Evolutionary conservation across 1,140 invertebrate genomes (phyloP).

Genomic region (Lepidotrigona ventralis): DNA sequence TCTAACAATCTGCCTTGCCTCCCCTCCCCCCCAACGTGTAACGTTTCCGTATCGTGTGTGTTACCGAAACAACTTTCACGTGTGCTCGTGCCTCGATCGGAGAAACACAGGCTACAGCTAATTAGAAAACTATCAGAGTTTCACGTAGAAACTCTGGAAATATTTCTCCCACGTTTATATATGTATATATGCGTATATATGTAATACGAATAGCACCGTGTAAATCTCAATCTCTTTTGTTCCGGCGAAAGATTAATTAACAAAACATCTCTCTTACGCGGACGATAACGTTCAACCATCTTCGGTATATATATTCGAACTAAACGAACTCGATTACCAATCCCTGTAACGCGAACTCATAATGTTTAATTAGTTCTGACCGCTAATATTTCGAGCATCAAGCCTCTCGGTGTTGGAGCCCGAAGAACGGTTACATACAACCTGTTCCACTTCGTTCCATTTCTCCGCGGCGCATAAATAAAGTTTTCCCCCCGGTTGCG

Average conservation of each 20-base stretch:
- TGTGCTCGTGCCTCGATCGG: too few relatives aligned
- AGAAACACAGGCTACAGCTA: too few relatives aligned
- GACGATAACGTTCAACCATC: not conserved
- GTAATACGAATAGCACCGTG: too few relatives aligned
- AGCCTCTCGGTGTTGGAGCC: not conserved
- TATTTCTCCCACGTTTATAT: not conserved
- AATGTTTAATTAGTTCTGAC: slow-evolving; percentile 26
- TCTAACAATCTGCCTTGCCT: not conserved
- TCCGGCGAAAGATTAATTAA: not conserved
- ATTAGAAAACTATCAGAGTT: not conserved
- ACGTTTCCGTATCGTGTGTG: not conserved
- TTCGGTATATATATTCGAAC: not conserved
- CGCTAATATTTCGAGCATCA: not conserved
- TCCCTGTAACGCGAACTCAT: not conserved
- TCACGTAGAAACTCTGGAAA: not conserved
- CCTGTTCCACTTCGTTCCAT: slow-evolving; percentile 8
- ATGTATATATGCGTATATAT: too few relatives aligned
- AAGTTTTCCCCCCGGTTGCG: slow-evolving; percentile 11
- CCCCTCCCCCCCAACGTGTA: not conserved
- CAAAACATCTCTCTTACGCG: too few relatives aligned
- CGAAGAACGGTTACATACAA: not conserved
- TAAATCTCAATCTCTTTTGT: not conserved
- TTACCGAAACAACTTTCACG: not conserved
- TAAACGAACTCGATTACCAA: slow-evolving; percentile 9
- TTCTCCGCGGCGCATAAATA: slow-evolving; percentile 7